Conservation (phyloP, 2,797 vertebrate genomes). For the Aphelocoma californica region DNA sequence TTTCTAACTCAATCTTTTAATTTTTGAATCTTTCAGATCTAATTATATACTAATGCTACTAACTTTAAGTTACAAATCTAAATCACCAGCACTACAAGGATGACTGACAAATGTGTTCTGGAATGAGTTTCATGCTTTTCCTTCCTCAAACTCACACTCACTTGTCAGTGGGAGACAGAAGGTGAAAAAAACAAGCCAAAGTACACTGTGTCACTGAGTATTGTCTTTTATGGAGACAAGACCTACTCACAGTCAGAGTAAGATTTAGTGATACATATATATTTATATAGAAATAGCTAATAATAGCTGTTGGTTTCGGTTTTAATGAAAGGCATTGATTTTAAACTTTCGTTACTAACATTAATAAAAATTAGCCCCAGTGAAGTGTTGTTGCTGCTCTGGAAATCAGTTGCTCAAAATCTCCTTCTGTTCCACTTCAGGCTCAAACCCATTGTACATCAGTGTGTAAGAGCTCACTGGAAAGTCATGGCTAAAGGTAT, state of each 20-base stretch:
- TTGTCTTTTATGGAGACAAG: not conserved
- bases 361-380: not conserved
- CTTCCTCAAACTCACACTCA: not conserved
- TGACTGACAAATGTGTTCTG: slow-evolving; percentile 10
- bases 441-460: not conserved
- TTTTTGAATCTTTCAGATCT: slow-evolving; percentile 23
- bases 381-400: not conserved
- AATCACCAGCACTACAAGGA: not conserved
- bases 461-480: not conserved
- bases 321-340: not conserved
- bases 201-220: not conserved
- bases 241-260: not conserved
- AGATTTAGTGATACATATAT: not conserved
- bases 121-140: not conserved
- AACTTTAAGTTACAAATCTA: slow-evolving; percentile 23
- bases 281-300: not conserved
- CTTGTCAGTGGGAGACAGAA: not conserved
- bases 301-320: not conserved
- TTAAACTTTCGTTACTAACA: not conserved
- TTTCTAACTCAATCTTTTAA: slow-evolving; percentile 29
- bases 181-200: not conserved
- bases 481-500: not conserved
- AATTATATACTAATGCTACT: not conserved
- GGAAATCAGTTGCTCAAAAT: not conserved
- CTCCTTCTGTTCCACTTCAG: not conserved